phyloP scores from a whole-genome alignment of 2,888 invertebrate genomes.

The Horisme vitalbata region DNA sequence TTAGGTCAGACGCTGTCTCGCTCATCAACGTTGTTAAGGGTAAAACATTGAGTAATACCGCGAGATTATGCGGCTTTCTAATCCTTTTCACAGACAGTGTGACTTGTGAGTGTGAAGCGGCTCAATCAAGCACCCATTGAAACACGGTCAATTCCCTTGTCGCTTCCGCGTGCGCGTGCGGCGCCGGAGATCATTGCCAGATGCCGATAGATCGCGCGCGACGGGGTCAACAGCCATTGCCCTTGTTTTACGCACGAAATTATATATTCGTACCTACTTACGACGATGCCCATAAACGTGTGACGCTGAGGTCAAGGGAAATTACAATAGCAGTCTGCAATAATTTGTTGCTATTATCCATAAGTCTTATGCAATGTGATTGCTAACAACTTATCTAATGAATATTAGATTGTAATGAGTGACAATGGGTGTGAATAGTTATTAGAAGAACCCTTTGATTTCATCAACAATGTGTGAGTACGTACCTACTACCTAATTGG shows the following conservation, averaged over 20 bases:
- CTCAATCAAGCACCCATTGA: conserved; percentile 67
- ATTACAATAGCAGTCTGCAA: conserved; percentile 39
- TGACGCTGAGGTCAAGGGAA: conserved; percentile 59
- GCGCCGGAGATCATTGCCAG: conserved; percentile 77
- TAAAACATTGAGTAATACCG: conserved; percentile 42
- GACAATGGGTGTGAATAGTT: conserved; percentile 23
- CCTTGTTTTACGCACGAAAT: conserved; percentile 78
- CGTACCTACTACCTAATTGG: conserved; percentile 7
- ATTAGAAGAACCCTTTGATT: conserved; percentile 14
- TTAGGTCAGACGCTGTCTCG: conserved; percentile 59
- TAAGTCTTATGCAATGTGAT: conserved; percentile 15
- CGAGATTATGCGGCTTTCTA: conserved; percentile 57
- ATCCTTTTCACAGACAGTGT: conserved; percentile 55
- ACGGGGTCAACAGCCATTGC: conserved; percentile 81
- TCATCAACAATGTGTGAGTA: conserved; percentile 14
- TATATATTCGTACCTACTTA: conserved; percentile 53
- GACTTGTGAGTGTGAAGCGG: conserved; percentile 50
- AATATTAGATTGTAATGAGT: conserved; percentile 19
- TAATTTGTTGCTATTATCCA: conserved; percentile 18
- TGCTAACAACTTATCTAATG: conserved; percentile 13
- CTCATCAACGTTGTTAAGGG: conserved; percentile 33
- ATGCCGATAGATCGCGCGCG: conserved; percentile 76
- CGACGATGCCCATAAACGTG: conserved; percentile 47
- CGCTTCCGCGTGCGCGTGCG: conserved; percentile 68
- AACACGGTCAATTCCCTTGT: conserved; percentile 72